phyloP scores from a whole-genome alignment of 30 jellyfish, hydroid and myxozoan species.

The Sanderia malayensis region DNA sequence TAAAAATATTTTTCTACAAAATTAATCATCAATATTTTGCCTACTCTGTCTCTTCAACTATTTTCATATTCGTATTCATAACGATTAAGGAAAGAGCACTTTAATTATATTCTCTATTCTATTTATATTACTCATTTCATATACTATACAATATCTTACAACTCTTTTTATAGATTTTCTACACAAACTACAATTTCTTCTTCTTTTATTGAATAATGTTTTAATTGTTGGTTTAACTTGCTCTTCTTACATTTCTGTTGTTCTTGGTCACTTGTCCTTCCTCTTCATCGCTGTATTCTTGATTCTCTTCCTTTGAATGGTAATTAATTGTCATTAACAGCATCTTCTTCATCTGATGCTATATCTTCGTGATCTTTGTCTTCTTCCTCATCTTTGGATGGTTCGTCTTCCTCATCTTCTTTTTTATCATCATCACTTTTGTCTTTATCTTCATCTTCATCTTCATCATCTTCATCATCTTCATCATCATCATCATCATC shows the following conservation, averaged over 20 bases:
- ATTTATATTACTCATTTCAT: too few relatives aligned
- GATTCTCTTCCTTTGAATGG: not conserved
- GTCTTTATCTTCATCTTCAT: not conserved
- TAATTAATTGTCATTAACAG: not conserved
- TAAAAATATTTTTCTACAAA: too few relatives aligned
- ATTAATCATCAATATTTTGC: too few relatives aligned
- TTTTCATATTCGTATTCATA: too few relatives aligned
- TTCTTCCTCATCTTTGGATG: slow-evolving; percentile 1
- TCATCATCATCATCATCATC: slow-evolving; percentile 38
- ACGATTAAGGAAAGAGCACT: too few relatives aligned
- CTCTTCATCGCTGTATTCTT: not conserved
- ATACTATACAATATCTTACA: too few relatives aligned
- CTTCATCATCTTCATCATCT: not conserved
- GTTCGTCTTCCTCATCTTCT: not conserved
- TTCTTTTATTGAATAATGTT: not conserved
- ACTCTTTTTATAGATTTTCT: too few relatives aligned
- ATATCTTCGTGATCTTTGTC: not conserved
- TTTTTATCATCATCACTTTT: not conserved
- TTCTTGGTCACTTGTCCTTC: slow-evolving; percentile 1
- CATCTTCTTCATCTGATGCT: not conserved
- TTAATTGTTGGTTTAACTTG: too few relatives aligned
- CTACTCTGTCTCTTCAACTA: too few relatives aligned
- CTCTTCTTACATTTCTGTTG: not conserved
- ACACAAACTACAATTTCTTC: too few relatives aligned
- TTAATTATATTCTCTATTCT: too few relatives aligned